phyloP scores from a whole-genome alignment of 1,140 invertebrate genomes.

The Metaphire vulgaris region DNA sequence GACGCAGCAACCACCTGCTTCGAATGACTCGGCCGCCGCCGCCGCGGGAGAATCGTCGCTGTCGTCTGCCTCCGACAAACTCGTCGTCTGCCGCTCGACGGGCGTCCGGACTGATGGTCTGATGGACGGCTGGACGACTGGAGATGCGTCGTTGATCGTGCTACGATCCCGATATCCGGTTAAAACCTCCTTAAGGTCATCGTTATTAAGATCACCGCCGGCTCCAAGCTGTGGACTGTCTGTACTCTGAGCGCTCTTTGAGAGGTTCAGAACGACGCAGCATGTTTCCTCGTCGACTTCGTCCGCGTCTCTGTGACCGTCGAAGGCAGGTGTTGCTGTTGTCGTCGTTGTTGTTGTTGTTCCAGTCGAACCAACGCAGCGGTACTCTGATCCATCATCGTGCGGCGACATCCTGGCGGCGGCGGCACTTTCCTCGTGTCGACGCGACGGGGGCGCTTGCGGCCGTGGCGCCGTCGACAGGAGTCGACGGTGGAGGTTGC shows the following conservation, averaged over 20 bases:
- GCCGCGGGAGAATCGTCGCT: not conserved
- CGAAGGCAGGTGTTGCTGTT: not conserved
- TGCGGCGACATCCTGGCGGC: no score
- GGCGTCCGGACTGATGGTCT: no score
- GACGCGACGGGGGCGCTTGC: no score
- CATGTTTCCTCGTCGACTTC: not conserved
- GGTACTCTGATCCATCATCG: no score
- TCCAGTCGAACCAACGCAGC: not conserved
- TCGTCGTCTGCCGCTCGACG: no score
- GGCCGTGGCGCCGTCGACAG: slow-evolving; percentile 33
- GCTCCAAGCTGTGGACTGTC: not conserved
- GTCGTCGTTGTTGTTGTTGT: not conserved
- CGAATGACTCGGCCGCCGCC: not conserved
- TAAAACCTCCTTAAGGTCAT: no score
- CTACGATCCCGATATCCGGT: no score
- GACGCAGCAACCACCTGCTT: slow-evolving; percentile 50
- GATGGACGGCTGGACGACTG: no score
- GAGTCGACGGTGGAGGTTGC: slow-evolving; percentile 68
- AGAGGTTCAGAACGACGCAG: not conserved
- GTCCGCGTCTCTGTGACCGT: not conserved
- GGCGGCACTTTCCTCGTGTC: no score
- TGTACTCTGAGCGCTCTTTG: not conserved
- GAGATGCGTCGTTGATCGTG: no score
- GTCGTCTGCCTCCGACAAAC: not conserved
- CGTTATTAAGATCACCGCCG: no score